Conservation (phyloP, 2,797 vertebrate genomes). For the Crypturellus tataupa region DNA sequence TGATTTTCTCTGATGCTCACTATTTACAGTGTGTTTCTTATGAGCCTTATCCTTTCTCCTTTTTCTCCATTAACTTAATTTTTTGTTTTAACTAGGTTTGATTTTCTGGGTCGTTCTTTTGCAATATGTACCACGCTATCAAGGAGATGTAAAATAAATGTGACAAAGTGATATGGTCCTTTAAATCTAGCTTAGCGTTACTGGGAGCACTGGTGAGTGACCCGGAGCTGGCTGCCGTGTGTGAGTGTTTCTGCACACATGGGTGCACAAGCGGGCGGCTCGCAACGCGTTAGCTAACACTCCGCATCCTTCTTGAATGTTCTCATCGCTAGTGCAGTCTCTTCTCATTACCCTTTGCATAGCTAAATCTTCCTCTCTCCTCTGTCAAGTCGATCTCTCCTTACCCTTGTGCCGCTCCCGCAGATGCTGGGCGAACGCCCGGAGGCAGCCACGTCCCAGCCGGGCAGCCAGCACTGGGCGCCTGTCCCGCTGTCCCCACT, state of each 20-base stretch:
- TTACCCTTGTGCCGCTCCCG: background rate
- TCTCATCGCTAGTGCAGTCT: rapidly evolving
- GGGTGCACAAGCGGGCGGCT: background rate
- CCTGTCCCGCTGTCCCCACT: too few species aligned
- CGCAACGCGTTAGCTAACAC: rapidly evolving
- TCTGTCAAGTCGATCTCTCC: background rate
- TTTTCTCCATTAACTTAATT: background rate
- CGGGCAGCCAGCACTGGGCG: too few species aligned
- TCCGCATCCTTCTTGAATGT: background rate
- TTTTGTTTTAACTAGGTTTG: background rate
- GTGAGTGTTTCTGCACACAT: background rate
- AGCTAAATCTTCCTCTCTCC: background rate
- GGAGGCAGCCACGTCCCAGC: rapidly evolving
- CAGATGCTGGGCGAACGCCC: background rate
- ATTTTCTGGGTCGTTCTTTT: background rate
- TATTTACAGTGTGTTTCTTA: background rate
- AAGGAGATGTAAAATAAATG: background rate
- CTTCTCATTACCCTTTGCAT: background rate
- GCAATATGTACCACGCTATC: background rate
- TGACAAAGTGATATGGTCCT: background rate
- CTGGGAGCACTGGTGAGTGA: background rate
- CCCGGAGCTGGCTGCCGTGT: rapidly evolving
- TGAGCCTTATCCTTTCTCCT: rapidly evolving
- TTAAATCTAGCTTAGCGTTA: background rate
- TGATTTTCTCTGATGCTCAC: background rate